A percentile compares a stretch with the other conserved stretches of the same genome.
These are phyloP conservation scores for Dryobotodes eremita DNA, from an alignment of 2,888 invertebrate genomes.

Conservation along the genomic window DNA sequence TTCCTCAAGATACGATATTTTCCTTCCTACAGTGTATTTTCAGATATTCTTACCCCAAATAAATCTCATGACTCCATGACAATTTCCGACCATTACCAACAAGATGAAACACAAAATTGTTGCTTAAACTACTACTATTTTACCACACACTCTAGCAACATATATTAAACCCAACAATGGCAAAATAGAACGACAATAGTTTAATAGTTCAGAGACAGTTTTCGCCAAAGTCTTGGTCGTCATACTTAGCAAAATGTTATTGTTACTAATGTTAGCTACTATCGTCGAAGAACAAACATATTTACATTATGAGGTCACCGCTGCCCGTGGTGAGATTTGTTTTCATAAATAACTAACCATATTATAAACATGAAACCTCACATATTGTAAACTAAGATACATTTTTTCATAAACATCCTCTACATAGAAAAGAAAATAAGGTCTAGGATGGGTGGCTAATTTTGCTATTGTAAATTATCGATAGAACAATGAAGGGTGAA, in stretches of 20 bases:
- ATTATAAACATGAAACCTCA: conserved; percentile 81
- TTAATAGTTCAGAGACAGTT: conserved; percentile 36
- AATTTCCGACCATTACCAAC: conserved; percentile 13
- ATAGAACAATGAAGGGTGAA: conserved; percentile 48
- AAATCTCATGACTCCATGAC: neutral
- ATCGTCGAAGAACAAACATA: conserved; percentile 75
- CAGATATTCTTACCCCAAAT: conserved; percentile 1
- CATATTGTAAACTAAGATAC: conserved; percentile 78
- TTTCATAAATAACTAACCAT: conserved; percentile 81
- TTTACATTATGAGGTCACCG: conserved; percentile 85
- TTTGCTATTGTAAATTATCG: conserved; percentile 64
- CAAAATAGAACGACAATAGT: conserved; percentile 37
- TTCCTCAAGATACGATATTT: neutral
- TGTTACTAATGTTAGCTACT: conserved; percentile 67
- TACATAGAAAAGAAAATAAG: conserved; percentile 66
- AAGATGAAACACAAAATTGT: conserved; percentile 14
- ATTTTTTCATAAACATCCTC: conserved; percentile 75
- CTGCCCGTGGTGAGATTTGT: conserved; percentile 76
- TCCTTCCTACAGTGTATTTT: neutral
- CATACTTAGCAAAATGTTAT: conserved; percentile 61
- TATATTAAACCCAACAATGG: conserved; percentile 19
- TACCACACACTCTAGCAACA: conserved; percentile 3
- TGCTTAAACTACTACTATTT: neutral
- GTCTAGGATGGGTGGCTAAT: conserved; percentile 57
- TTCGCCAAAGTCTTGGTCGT: conserved; percentile 37